These are phyloP conservation scores for Idris sp. DNA, from an alignment of 1,140 invertebrate species.

Conservation along the genomic window DNA sequence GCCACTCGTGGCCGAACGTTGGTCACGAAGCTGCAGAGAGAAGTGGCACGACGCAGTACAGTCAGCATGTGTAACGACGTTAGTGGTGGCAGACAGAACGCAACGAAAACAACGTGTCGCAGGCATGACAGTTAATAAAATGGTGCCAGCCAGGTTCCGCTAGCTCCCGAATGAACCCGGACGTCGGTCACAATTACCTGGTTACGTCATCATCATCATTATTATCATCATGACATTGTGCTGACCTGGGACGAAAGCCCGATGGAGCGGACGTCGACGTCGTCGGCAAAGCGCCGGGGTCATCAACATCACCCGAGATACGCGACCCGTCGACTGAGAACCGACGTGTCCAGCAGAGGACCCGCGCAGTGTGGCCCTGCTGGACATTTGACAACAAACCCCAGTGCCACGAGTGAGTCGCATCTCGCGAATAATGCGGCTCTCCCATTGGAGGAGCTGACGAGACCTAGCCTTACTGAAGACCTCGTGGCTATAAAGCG, in stretches of 20 bases:
- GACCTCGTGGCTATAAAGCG: conserved; percentile 42
- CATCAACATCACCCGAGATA: conserved; percentile 86
- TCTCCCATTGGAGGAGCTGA: conserved; percentile 26
- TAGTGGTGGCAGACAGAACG: conserved; percentile 6
- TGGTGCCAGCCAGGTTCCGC: conserved; percentile 11
- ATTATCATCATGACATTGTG: conserved; percentile 13
- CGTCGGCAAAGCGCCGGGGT: conserved; percentile 82
- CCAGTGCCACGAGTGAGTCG: conserved; percentile 17
- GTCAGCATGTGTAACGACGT: conserved; percentile 45
- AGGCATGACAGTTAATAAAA: conserved; percentile 26
- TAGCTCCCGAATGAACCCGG: not conserved
- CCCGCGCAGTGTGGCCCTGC: conserved; percentile 82
- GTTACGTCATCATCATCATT: conserved; percentile 21
- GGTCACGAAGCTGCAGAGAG: conserved; percentile 27
- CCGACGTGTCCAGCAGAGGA: conserved; percentile 77
- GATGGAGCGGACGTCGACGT: conserved; percentile 80
- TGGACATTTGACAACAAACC: conserved; percentile 62
- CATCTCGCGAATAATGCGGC: conserved; percentile 21
- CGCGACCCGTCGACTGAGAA: conserved; percentile 75
- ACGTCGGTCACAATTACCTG: conserved; percentile 16
- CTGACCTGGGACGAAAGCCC: conserved; percentile 6
- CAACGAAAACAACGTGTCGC: conserved; percentile 5
- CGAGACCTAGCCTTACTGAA: conserved; percentile 47
- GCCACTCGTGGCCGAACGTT: conserved; percentile 52
- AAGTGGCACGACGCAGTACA: conserved; percentile 29